Evolutionary conservation across 2,113 vertebrate genomes (phyloP), one percentile per base, ranked within the genome.

Genomic region (Melanostigma gelatinosum): DNA sequence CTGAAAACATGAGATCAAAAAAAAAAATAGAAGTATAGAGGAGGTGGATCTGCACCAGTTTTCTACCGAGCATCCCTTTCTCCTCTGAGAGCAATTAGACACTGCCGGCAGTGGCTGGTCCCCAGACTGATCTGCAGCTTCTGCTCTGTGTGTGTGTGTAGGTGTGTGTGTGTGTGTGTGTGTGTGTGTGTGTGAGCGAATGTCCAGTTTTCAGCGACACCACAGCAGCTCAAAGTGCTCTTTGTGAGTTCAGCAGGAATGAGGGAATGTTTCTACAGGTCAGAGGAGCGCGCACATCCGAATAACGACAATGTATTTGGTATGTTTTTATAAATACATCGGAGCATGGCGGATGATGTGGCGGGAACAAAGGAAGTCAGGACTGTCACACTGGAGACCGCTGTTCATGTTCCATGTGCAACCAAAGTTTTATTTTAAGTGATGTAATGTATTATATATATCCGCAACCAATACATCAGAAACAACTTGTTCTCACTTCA

Each of bases 81-180:
- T 92, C 94, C 94, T 93, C 93, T 89, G 93, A 96, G 93, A 95
- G 93, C 95, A 96, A 94, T 96, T 96, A 94, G 91, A 94, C 93
- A 85, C 84, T 89, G 87, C 77, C 70, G 82, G 87, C 81, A 88
- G 93, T 85, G 87, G 92, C 91, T 90, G 83, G 86, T 89, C 89
- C 88, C 91, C 86, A 83, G 88, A 91, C 85, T 93, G n/a, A 61
- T 84, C 79, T 90, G 89, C 87, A 79, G 93, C 85, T 87, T 91
- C 83, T 58, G 4, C n/a, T 71, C 18, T 60, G 68, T 85, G 46
- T 73, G 82, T 79, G 50, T 40, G 36, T 78, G 82, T 77, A 75
- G 58, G 69, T 73, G 78, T 69, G 84, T 75, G 38, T 65, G 76
- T 67, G 80, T 63, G 44, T 15, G 16, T 80, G 81, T 79, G 74